Conservation (phyloP, 2,888 invertebrate species). For the Tiliacea citrago region DNA sequence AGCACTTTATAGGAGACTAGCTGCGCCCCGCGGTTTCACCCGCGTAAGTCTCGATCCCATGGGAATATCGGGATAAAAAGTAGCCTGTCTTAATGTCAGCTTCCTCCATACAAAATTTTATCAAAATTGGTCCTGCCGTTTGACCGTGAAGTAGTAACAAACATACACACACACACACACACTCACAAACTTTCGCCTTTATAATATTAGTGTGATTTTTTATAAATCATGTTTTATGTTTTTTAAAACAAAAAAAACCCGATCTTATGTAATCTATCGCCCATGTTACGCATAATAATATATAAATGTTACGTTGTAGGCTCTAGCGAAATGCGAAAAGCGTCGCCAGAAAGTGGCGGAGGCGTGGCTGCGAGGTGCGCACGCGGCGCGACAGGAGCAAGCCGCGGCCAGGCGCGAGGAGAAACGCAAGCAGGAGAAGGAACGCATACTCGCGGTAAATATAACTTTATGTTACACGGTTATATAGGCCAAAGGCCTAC, state of each 20-base stretch:
- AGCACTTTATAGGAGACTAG: neutral
- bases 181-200: too few species aligned
- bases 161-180: too few species aligned
- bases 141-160: too few species aligned
- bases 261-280: neutral
- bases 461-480: neutral
- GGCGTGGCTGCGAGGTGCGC: slow-evolving; percentile 97
- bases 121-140: too few species aligned
- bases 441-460: slow-evolving; percentile 94
- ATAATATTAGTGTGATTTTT: too few species aligned
- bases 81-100: too few species aligned
- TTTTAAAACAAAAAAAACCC: too few species aligned
- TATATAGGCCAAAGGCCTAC: neutral
- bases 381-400: slow-evolving; percentile 98
- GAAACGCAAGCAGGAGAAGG: slow-evolving; percentile 97
- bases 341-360: slow-evolving; percentile 98
- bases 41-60: too few species aligned
- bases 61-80: too few species aligned
- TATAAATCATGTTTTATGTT: neutral
- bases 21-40: too few species aligned
- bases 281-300: neutral
- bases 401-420: slow-evolving; percentile 98
- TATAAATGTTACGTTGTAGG: slow-evolving; percentile 86
- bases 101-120: too few species aligned
- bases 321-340: slow-evolving; percentile 97